Percentiles rank a stretch among this genome's conserved stretches.
Evolutionary conservation across 2,797 vertebrate species (phyloP).

Genomic region (Thalassophryne amazonica): DNA sequence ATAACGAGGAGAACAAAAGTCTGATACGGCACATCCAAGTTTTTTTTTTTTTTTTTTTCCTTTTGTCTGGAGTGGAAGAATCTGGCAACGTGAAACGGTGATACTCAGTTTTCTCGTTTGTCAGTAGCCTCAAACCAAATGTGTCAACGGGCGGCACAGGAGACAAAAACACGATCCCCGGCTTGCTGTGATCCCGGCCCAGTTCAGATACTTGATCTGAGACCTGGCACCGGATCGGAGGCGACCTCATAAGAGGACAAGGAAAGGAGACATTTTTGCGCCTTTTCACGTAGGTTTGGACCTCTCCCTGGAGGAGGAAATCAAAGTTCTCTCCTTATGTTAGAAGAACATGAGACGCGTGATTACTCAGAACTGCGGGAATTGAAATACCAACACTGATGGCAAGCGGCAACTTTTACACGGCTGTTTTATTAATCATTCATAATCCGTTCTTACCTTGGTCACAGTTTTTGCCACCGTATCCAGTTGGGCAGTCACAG

Average conservation of each 20-base stretch:
- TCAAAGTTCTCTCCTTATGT: slow-evolving; percentile 52
- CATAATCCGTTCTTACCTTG: slow-evolving; percentile 80
- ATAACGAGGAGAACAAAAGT: too few species aligned
- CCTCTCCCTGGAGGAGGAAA: slow-evolving; percentile 40
- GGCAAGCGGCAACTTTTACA: slow-evolving; percentile 1
- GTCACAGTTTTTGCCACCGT: slow-evolving; percentile 94
- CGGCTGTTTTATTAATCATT: background rate
- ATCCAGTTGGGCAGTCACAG: slow-evolving; percentile 86
- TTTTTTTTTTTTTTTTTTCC: too few species aligned
- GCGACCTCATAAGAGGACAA: slow-evolving; percentile 41
- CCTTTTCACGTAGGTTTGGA: slow-evolving; percentile 45
- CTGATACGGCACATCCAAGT: too few species aligned
- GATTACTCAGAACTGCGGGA: slow-evolving; percentile 17
- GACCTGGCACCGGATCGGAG: slow-evolving; percentile 40
- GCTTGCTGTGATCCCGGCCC: slow-evolving; percentile 51
- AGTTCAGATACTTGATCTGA: slow-evolving; percentile 58
- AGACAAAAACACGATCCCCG: slow-evolving; percentile 46
- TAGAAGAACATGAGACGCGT: slow-evolving; percentile 19
- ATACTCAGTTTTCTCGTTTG: slow-evolving; percentile 30
- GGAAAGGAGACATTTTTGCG: slow-evolving; percentile 31
- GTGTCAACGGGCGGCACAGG: slow-evolving; percentile 37
- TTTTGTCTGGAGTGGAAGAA: background rate
- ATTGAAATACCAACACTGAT: slow-evolving; percentile 35
- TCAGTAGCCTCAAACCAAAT: slow-evolving; percentile 37
- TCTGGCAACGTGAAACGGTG: slow-evolving; percentile 3